phyloP scores from a whole-genome alignment of 2,797 vertebrate genomes.

The Apodemus agrarius region DNA sequence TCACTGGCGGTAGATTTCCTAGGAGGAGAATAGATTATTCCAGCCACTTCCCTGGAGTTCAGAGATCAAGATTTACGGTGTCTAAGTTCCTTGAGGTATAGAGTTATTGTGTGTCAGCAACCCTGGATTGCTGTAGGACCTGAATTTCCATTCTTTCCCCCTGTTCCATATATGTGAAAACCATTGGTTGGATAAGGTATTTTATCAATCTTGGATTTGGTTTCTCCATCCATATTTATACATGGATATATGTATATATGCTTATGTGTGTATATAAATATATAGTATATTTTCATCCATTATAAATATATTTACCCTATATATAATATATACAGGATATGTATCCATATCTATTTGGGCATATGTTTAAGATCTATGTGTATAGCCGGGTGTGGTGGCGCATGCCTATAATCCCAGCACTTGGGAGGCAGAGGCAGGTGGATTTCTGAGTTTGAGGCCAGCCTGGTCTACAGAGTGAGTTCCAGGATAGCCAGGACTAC shows the following conservation, averaged over 20 bases:
- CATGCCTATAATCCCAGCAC: too few relatives aligned
- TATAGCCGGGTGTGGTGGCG: too few relatives aligned
- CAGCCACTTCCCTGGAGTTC: not conserved
- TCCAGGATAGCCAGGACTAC: too few relatives aligned
- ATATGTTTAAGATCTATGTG: not conserved
- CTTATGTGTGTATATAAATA: not conserved
- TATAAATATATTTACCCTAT: not conserved
- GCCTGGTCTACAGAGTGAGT: too few relatives aligned
- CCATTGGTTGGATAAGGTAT: not conserved
- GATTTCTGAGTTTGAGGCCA: too few relatives aligned
- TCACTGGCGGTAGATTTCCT: not conserved
- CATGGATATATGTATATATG: not conserved
- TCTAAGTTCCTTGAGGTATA: not conserved
- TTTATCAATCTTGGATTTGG: not conserved
- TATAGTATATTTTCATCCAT: not conserved
- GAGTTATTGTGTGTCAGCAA: not conserved
- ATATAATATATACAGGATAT: not conserved
- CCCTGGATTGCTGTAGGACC: not conserved
- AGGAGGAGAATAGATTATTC: not conserved
- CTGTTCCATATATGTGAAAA: not conserved
- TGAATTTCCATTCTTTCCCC: slow-evolving; percentile 40
- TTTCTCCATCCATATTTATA: not conserved
- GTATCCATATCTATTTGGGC: not conserved
- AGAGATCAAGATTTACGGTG: not conserved
- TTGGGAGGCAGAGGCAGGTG: too few relatives aligned